Evolutionary conservation across 2,888 invertebrate genomes (phyloP), one percentile per base, ranked within the genome.

Genomic region (Ectemnius continuus): DNA sequence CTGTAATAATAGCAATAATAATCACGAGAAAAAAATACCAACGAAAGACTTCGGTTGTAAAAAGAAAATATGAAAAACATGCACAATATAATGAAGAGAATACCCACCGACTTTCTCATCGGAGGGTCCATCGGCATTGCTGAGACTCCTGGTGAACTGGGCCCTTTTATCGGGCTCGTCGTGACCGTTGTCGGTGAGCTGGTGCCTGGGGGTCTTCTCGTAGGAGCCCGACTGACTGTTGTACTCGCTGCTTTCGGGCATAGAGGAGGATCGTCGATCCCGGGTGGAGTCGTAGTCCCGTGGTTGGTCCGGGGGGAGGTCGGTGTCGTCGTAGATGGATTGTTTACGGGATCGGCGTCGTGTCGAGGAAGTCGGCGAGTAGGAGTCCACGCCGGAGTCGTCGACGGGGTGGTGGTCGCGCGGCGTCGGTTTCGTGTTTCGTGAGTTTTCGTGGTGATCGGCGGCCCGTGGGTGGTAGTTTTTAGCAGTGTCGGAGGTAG

Each of bases 21-120:
- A 23, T 23, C 23, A 52, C 8, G 52, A 52, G 52, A 16, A 52
- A 52, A 0, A 52, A 52, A 13, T 4, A 52, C 0, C 52, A 13
- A 14, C 5, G n/a, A 52, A 14, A 5, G 52, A 14, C 5, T 36
- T 36, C 8, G 36, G 8, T 1, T 8, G 11, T 8, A 36, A 8
- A 8, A 36, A 8, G 23, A 57, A 28, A 58, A 46, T 14, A 13
- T 18, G 23, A 20, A 59, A 45, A 36, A 60, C 47, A 36, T 23
- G 28, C 2, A 14, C 18, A 61, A 23, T 23, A 23, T 3, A 23
- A 23, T 0, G 18, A 28, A 26, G 36, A 18, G 11, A n/a, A 57
- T 61, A 88, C 92, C 92, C 88, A 95, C 95, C 95, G 86, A 93
- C 94, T 94, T 97, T 97, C 90, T 97, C 97, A 87, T 97, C 97